Conservation (phyloP, 1,140 invertebrate species). For the Leptestheria dahalacensis region DNA sequence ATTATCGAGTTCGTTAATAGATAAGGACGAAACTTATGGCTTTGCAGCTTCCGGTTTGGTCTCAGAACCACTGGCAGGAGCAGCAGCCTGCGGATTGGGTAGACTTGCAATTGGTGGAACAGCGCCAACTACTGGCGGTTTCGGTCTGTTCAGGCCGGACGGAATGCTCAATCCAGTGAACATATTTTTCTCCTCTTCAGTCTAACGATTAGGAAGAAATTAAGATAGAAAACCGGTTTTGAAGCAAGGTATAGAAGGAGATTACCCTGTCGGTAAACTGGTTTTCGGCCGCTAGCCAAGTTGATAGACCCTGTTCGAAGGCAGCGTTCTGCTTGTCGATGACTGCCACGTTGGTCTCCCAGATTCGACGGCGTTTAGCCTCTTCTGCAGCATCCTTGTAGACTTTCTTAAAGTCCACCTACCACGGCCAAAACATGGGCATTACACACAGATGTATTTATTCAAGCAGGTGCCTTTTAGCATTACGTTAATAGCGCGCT, state of each 20-base stretch:
- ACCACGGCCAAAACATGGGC: background rate
- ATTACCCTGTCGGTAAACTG: background rate
- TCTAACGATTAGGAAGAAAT: background rate
- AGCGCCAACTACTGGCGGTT: too few species aligned
- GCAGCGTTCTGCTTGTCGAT: background rate
- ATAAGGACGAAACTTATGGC: too few species aligned
- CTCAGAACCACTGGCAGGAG: too few species aligned
- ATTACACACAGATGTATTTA: too few species aligned
- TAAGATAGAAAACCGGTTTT: background rate
- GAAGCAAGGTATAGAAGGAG: background rate
- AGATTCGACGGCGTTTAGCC: background rate
- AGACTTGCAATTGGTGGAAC: too few species aligned
- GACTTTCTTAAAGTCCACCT: background rate
- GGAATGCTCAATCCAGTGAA: too few species aligned
- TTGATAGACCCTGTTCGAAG: background rate
- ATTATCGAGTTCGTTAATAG: too few species aligned
- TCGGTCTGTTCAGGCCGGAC: too few species aligned
- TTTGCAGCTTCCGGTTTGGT: too few species aligned
- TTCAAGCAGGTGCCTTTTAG: too few species aligned
- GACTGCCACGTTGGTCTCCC: background rate
- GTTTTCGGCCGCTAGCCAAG: background rate
- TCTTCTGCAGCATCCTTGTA: background rate
- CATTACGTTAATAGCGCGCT: too few species aligned
- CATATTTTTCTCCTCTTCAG: background rate
- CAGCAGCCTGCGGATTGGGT: too few species aligned